Base-by-base conservation (phyloP, 2,113 vertebrate genomes). In the Rhagologus leucostigma region DNA sequence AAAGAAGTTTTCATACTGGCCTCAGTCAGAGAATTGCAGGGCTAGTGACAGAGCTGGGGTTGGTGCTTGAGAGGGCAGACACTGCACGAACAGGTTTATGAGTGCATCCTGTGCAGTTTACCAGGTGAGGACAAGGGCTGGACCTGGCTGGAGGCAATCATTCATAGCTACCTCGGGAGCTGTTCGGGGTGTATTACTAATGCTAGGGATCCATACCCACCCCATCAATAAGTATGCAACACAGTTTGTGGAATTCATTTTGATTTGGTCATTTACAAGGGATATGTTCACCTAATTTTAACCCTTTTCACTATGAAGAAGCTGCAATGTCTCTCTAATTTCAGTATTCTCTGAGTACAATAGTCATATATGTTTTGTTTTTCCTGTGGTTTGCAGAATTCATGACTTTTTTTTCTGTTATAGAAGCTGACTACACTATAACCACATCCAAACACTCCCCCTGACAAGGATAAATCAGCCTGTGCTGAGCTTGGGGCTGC, bases 381-480 rank as follows among this genome's bases (percentile, higher is more conserved):
- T 84, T 70, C 39, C 35, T 39, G 42, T 63, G 47, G 39, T 86
- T 84, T 90, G 64, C 20, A 81, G 39, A 37, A 67, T 71, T 89
- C 55, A 35, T 59, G 3, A 64, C 13, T 42, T 87, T 75, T 88
- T 88, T 88, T 64, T 57, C 59, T 95, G 46, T 70, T 90, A 13
- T 77, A 86, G 89, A 90, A 84, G 68, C 53, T 90, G 91, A 93
- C 93, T 95, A 63, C 39, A 23, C 39, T 78, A 67, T 95, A 95
- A 96, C 78, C 76, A 71, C 76, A 93, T 89, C 50, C 83, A 93
- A 95, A 96, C 74, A 81, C 71, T 93, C 76, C 89, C 83, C 94
- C 27, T 96, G 89, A 95, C 92, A 95, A 95, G 44, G 71, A 97
- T 90, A 93, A 96, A 97, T 84, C 94, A 93, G 80, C 42, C 42